A percentile compares a stretch with the other conserved stretches of the same genome.
Conservation (phyloP, 2,113 vertebrate species). For the Xiphophorus couchianus region DNA sequence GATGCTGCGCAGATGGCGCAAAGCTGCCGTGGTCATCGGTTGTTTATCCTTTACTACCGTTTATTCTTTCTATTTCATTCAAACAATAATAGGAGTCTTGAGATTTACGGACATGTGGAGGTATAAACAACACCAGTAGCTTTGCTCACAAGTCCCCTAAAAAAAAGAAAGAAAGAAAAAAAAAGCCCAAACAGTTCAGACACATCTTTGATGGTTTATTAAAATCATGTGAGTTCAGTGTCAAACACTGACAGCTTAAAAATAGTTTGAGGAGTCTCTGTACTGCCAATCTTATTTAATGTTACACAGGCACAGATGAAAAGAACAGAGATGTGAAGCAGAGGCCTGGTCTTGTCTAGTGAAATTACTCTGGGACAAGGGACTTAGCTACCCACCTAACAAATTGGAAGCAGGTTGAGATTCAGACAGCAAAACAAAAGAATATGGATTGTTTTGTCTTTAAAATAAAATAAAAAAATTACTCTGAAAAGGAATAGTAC, state of each 20-base stretch:
- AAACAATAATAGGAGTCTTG: constrained; percentile 50
- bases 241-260: constrained; percentile 32
- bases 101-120: constrained; percentile 51
- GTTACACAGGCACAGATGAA: constrained; percentile 38
- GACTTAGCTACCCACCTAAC: constrained; percentile 62
- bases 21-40: constrained; percentile 43
- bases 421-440: constrained; percentile 68
- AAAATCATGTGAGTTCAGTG: constrained; percentile 44
- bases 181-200: constrained; percentile 16
- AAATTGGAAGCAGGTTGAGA: constrained; percentile 75
- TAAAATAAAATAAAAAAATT: constrained; percentile 18
- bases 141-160: constrained; percentile 20
- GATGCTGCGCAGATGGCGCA: constrained; percentile 47
- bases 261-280: constrained; percentile 37
- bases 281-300: constrained; percentile 35
- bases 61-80: constrained; percentile 30
- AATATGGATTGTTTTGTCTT: constrained; percentile 49
- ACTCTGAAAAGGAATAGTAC: constrained; percentile 20
- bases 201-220: constrained; percentile 30
- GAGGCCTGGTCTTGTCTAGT: constrained; percentile 60
- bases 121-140: constrained; percentile 51
- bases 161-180: constrained; percentile 2
- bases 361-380: constrained; percentile 56
- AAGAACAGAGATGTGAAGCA: constrained; percentile 52
- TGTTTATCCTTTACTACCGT: constrained; percentile 42